phyloP scores from a whole-genome alignment of 2,888 invertebrate species.

The Archips xylosteana region DNA sequence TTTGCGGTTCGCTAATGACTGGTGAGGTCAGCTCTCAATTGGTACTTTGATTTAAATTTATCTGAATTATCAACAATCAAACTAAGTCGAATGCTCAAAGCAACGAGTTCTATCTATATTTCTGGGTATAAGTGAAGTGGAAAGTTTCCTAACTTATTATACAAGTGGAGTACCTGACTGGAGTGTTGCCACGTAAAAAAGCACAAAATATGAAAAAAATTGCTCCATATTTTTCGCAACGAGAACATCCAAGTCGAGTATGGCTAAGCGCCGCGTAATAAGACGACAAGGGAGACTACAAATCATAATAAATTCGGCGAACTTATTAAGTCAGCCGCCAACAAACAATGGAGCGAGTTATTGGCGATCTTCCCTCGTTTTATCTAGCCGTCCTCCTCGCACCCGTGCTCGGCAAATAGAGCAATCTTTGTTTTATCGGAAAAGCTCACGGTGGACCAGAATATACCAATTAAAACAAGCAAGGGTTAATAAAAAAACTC shows the following conservation, averaged over 20 bases:
- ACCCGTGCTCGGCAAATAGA: slow-evolving; percentile 66
- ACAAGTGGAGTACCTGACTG: slow-evolving; percentile 14
- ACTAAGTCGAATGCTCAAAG: background rate
- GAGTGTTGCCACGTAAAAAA: slow-evolving; percentile 51
- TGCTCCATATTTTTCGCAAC: slow-evolving; percentile 55
- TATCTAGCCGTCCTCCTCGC: slow-evolving; percentile 66
- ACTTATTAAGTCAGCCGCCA: slow-evolving; percentile 83
- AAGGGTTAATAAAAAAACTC: slow-evolving; percentile 60
- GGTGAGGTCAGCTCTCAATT: background rate
- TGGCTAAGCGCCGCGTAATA: slow-evolving; percentile 75
- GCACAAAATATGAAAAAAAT: slow-evolving; percentile 56
- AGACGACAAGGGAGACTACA: slow-evolving; percentile 78
- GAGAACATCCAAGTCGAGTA: slow-evolving; percentile 58
- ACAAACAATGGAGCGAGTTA: slow-evolving; percentile 83
- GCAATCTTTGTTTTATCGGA: slow-evolving; percentile 79
- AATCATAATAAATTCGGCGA: slow-evolving; percentile 83
- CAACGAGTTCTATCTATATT: background rate
- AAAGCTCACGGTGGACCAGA: slow-evolving; percentile 74
- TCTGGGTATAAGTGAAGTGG: background rate
- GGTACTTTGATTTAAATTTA: background rate
- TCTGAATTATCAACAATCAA: background rate
- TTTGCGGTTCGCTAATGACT: slow-evolving; percentile 18
- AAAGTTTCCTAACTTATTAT: slow-evolving; percentile 12
- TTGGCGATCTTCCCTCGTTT: slow-evolving; percentile 82
- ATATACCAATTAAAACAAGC: slow-evolving; percentile 76